A percentile compares a stretch with the other conserved stretches of the same genome.
phyloP scores from a whole-genome alignment of 2,113 vertebrate genomes.

The Pseudopipra pipra region DNA sequence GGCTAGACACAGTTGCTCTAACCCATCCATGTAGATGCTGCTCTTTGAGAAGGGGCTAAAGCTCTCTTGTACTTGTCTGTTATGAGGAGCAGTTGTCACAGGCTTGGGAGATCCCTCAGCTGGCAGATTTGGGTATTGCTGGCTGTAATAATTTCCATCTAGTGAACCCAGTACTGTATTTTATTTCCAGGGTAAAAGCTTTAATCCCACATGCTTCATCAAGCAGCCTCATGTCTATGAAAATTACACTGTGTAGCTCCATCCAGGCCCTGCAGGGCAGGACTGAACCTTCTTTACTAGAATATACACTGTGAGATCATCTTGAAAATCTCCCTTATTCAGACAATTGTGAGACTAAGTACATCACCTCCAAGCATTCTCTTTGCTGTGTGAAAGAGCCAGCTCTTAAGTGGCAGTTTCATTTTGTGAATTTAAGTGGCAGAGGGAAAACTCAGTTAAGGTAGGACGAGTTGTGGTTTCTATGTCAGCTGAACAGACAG shows the following conservation, averaged over 20 bases:
- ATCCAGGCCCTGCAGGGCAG: background rate
- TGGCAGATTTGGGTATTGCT: background rate
- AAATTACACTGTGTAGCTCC: fast-evolving
- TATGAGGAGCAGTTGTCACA: fast-evolving
- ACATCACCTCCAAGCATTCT: background rate
- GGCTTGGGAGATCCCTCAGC: background rate
- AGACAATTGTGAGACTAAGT: too few species aligned
- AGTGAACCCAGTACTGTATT: fast-evolving
- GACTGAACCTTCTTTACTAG: background rate
- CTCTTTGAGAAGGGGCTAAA: background rate
- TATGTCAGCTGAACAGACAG: fast-evolving
- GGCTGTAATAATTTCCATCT: background rate
- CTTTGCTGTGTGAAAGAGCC: background rate
- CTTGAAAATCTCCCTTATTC: background rate
- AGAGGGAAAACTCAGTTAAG: background rate
- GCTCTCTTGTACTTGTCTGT: background rate
- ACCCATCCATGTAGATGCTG: background rate
- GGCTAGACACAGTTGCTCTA: background rate
- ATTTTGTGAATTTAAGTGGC: background rate
- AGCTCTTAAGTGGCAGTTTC: background rate
- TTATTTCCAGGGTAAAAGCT: background rate
- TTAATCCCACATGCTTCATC: background rate
- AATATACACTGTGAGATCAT: fast-evolving
- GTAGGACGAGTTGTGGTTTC: background rate
- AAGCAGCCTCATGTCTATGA: background rate